Conservation (phyloP, 2,888 invertebrate species). For the Iselma pallidipennis region DNA sequence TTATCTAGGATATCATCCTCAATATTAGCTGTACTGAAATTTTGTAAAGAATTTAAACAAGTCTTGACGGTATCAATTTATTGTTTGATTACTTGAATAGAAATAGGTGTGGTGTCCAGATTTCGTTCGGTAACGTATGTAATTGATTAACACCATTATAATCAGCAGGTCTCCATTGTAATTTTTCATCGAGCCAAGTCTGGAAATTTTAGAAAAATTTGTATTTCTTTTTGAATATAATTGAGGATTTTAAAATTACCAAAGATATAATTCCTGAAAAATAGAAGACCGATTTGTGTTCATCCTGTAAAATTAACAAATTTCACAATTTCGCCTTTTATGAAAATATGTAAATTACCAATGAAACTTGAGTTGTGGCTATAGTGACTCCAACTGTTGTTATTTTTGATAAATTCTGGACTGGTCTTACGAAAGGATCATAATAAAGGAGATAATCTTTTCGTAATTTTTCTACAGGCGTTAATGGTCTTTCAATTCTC, state of each 20-base stretch:
- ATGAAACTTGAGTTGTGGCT: conserved; percentile 37
- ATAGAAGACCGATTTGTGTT: conserved; percentile 43
- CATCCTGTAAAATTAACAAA: conserved; percentile 47
- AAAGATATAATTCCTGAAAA: conserved; percentile 53
- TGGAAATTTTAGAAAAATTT: conserved; percentile 45
- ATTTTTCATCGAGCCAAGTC: conserved; percentile 66
- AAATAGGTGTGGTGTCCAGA: conserved; percentile 64
- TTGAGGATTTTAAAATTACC: conserved; percentile 46
- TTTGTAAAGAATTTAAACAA: conserved; percentile 2
- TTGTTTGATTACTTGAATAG: conserved; percentile 51
- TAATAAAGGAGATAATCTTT: conserved; percentile 58
- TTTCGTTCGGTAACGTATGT: conserved; percentile 60
- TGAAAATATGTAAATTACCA: conserved; percentile 39
- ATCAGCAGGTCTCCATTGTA: conserved; percentile 64
- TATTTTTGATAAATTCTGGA: conserved; percentile 34
- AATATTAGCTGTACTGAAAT: conserved; percentile 47
- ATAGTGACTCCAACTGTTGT: conserved; percentile 43
- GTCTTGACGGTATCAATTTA: neutral
- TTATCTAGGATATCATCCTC: conserved; percentile 42
- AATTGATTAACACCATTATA: conserved; percentile 60
- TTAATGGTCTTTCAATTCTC: conserved; percentile 56
- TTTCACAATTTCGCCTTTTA: neutral
- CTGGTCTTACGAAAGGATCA: conserved; percentile 54
- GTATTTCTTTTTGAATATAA: conserved; percentile 7
- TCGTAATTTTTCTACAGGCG: conserved; percentile 60